Evolutionary conservation across 2,888 invertebrate genomes (phyloP).

Genomic region (Unio pictorum): DNA sequence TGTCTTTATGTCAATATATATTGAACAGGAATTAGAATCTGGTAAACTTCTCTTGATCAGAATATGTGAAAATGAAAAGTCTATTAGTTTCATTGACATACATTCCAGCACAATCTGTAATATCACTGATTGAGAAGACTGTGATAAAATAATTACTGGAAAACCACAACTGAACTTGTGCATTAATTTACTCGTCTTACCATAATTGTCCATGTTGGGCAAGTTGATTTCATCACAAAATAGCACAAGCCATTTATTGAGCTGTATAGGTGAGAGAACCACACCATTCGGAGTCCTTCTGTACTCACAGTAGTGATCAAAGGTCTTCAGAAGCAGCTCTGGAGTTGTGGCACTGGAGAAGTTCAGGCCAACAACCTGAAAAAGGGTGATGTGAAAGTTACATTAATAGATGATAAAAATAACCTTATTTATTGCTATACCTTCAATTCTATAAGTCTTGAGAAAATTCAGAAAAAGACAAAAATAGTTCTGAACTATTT

Average conservation of each 20-base stretch:
- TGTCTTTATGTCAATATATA: no score
- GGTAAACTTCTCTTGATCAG: no score
- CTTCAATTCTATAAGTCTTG: no score
- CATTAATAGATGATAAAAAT: neutral
- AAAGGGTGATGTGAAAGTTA: slow-evolving; percentile 1
- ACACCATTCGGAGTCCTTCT: slow-evolving; percentile 98
- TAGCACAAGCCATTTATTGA: slow-evolving; percentile 97
- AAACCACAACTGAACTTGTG: neutral
- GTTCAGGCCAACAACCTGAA: slow-evolving; percentile 93
- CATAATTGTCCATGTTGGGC: slow-evolving; percentile 98
- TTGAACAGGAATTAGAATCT: no score
- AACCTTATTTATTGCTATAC: no score
- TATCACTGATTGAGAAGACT: no score
- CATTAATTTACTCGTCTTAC: slow-evolving; percentile 74
- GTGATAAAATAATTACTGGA: no score
- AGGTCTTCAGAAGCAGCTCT: slow-evolving; percentile 96
- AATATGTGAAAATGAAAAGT: no score
- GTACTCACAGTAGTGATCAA: slow-evolving; percentile 99
- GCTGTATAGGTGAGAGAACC: slow-evolving; percentile 91
- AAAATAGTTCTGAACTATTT: no score
- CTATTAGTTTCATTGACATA: no score
- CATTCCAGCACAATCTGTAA: no score
- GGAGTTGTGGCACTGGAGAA: slow-evolving; percentile 99
- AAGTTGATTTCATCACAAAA: slow-evolving; percentile 99
- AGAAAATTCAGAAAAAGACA: no score